Evolutionary conservation across 2,797 vertebrate species (phyloP).

Genomic region (Gymnodraco acuticeps): DNA sequence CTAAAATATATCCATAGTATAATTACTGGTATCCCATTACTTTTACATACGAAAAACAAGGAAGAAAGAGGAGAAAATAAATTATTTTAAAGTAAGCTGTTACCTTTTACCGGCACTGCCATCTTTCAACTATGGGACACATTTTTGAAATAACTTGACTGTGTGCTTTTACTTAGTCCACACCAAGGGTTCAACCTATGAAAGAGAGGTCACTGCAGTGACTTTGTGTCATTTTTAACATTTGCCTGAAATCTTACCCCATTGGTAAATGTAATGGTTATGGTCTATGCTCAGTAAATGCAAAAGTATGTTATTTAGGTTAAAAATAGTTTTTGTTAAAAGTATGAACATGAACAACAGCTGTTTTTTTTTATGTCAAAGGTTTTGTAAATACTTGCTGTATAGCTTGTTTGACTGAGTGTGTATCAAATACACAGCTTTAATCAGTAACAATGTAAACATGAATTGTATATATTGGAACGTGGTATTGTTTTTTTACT

Average conservation of each 20-base stretch:
- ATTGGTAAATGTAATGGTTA: conserved; percentile 28
- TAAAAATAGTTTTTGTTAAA: conserved; percentile 17
- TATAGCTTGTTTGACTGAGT: conserved; percentile 58
- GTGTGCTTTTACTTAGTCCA: conserved; percentile 58
- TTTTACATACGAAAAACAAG: background rate
- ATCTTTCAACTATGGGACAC: conserved; percentile 40
- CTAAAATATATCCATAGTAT: background rate
- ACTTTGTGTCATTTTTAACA: conserved; percentile 66
- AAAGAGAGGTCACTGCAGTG: conserved; percentile 56
- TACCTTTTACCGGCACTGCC: conserved; percentile 9
- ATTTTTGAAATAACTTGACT: conserved; percentile 63
- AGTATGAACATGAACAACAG: conserved; percentile 28
- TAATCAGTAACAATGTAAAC: conserved; percentile 41
- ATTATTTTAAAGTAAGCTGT: conserved; percentile 4
- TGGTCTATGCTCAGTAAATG: conserved; percentile 10
- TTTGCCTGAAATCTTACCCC: conserved; percentile 35
- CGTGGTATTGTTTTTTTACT: conserved; percentile 29
- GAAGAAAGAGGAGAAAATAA: background rate
- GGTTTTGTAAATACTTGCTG: conserved; percentile 74
- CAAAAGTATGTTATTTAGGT: conserved; percentile 20
- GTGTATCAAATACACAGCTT: conserved; percentile 75
- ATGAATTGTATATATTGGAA: conserved; percentile 54
- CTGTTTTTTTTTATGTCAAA: conserved; percentile 59
- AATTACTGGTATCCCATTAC: background rate
- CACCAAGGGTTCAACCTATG: conserved; percentile 34